These are phyloP conservation scores for Thinocorus orbignyianus DNA, from an alignment of 2,113 vertebrate species.

Conservation along the genomic window DNA sequence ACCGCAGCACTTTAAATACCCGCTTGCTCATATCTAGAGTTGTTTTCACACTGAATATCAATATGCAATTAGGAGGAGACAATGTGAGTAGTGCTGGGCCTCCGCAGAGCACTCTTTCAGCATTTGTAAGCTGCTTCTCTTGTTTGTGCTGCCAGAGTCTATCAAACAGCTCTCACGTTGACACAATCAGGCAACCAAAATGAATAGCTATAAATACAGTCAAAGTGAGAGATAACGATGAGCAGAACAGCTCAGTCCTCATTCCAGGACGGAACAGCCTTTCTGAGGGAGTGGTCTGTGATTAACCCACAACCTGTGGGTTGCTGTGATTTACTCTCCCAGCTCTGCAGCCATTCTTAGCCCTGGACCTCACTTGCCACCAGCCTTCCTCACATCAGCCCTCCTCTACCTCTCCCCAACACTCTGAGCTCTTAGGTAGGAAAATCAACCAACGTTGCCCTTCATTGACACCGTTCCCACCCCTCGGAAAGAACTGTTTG, in stretches of 20 bases:
- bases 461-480: not conserved
- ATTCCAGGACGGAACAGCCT: conserved; percentile 13
- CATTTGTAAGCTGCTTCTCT: not conserved
- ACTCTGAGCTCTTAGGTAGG: not conserved
- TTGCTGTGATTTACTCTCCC: not conserved
- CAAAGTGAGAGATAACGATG: not conserved
- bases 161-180: not conserved
- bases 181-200: conserved; percentile 15
- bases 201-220: conserved; percentile 18
- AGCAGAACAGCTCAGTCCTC: not conserved
- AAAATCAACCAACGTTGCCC: not conserved
- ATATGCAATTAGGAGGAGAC: conserved; percentile 5
- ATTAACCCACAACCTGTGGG: not conserved
- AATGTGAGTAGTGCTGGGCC: not conserved
- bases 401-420: not conserved
- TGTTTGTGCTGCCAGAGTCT: not conserved
- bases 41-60: conserved; percentile 6
- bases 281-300: conserved; percentile 31
- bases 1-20: not conserved
- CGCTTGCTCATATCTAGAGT: not conserved
- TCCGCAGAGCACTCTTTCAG: not conserved
- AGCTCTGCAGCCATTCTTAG: not conserved
- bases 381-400: not conserved
- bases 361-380: not conserved
- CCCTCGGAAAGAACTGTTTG: not conserved